A percentile compares a stretch with the other conserved stretches of the same genome.
Conservation (phyloP, 2,888 invertebrate genomes). For the Junonia oenone region DNA sequence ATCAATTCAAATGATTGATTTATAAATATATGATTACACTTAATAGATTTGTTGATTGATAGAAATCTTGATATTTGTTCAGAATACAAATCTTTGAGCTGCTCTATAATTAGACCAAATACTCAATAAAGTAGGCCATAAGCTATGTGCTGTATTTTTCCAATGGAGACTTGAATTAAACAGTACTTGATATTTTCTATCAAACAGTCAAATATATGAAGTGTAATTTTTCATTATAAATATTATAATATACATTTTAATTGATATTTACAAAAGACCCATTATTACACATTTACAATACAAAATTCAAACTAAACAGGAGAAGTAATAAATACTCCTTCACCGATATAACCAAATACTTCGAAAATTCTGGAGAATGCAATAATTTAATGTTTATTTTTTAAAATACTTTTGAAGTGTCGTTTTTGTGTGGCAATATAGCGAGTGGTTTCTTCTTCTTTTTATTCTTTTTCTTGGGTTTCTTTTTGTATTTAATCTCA, state of each 20-base stretch:
- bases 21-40: conserved; percentile 4
- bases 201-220: conserved; percentile 5
- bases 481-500: conserved; percentile 24
- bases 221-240: neutral
- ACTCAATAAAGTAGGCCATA: too few relatives aligned
- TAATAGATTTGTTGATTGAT: conserved; percentile 11
- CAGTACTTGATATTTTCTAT: too few relatives aligned
- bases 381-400: neutral
- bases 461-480: conserved; percentile 28
- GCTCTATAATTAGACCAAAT: too few relatives aligned
- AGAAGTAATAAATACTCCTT: conserved; percentile 15
- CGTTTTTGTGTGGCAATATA: conserved; percentile 1
- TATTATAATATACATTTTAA: conserved; percentile 38
- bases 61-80: too few relatives aligned
- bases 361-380: neutral
- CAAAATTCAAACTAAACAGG: conserved; percentile 29
- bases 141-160: too few relatives aligned
- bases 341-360: conserved; percentile 26
- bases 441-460: conserved; percentile 22
- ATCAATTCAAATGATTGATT: conserved; percentile 37
- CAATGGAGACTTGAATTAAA: too few relatives aligned
- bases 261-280: conserved; percentile 59
- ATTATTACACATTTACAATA: conserved; percentile 27
- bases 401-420: neutral
- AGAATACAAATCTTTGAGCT: too few relatives aligned